Evolutionary conservation across 2,888 invertebrate species (phyloP).

Genomic region (Hylaea fasciaria): DNA sequence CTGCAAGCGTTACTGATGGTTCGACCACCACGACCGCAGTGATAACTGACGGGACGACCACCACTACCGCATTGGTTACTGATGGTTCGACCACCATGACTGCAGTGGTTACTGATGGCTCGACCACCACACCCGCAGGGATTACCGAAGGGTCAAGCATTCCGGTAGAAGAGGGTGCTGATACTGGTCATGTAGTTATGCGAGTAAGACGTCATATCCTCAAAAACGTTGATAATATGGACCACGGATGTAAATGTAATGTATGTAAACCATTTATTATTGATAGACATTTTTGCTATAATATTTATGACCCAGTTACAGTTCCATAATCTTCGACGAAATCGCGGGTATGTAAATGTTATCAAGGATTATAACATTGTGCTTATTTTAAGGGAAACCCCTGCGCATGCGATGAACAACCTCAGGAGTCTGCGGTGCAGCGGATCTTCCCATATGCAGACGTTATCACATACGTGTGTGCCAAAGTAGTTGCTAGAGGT

Average conservation of each 20-base stretch:
- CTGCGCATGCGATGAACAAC: conserved; percentile 17
- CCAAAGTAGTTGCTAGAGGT: conserved; percentile 26
- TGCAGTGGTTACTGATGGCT: conserved; percentile 1
- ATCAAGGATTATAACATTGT: no score
- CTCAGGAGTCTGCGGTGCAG: background rate
- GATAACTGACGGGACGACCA: background rate
- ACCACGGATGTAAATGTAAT: conserved; percentile 16
- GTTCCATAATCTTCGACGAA: no score
- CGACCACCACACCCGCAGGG: conserved; percentile 1
- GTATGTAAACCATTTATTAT: conserved; percentile 26
- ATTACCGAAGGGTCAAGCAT: no score
- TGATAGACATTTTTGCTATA: no score
- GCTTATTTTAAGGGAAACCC: conserved; percentile 32
- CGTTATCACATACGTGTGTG: conserved; percentile 21
- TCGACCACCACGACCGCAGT: background rate
- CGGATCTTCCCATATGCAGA: conserved; percentile 14
- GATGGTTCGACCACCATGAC: conserved; percentile 9
- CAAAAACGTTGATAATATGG: conserved; percentile 1
- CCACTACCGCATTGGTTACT: conserved; percentile 12
- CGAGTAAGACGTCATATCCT: conserved; percentile 18
- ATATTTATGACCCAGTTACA: no score
- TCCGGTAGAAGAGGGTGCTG: no score
- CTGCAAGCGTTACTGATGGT: background rate
- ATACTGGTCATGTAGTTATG: no score
- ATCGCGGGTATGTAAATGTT: no score